Evolutionary conservation across 1,140 invertebrate species (phyloP).

Genomic region (Musca domestica): DNA sequence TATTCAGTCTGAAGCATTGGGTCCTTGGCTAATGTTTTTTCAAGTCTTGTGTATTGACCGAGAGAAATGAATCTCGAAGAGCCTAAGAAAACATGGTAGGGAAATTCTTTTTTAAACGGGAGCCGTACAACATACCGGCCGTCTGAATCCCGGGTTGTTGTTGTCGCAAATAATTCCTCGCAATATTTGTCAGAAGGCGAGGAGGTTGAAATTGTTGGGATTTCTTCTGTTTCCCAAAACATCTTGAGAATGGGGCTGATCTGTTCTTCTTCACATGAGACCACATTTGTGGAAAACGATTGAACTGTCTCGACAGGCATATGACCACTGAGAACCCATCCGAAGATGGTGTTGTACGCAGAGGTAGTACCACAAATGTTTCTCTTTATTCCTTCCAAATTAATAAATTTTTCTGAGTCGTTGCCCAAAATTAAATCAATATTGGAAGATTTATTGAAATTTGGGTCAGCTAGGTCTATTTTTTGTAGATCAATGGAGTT

Average conservation of each 20-base stretch:
- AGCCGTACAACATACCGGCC: slow-evolving; percentile 1
- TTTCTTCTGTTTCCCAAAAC: not conserved
- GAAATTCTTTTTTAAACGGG: not conserved
- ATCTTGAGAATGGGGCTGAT: not conserved
- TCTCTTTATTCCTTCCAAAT: not conserved
- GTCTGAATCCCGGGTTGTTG: not conserved
- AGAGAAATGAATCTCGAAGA: not conserved
- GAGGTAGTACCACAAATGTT: not conserved
- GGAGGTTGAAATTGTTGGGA: not conserved
- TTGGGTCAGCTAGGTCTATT: not conserved
- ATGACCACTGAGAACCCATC: not conserved
- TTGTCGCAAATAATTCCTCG: not conserved
- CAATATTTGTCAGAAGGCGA: not conserved
- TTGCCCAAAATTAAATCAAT: not conserved
- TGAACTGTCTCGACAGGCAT: not conserved
- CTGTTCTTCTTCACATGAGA: not conserved
- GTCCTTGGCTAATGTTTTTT: not conserved
- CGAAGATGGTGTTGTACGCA: slow-evolving; percentile 7
- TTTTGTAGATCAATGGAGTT: not conserved
- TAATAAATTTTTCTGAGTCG: not conserved
- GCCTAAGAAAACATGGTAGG: not conserved
- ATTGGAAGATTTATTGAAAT: not conserved
- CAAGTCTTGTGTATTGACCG: not conserved
- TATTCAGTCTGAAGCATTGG: slow-evolving; percentile 13
- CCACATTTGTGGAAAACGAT: not conserved